Evolutionary conservation across 1,140 invertebrate genomes (phyloP).

Genomic region (Armadillidium nasatum): DNA sequence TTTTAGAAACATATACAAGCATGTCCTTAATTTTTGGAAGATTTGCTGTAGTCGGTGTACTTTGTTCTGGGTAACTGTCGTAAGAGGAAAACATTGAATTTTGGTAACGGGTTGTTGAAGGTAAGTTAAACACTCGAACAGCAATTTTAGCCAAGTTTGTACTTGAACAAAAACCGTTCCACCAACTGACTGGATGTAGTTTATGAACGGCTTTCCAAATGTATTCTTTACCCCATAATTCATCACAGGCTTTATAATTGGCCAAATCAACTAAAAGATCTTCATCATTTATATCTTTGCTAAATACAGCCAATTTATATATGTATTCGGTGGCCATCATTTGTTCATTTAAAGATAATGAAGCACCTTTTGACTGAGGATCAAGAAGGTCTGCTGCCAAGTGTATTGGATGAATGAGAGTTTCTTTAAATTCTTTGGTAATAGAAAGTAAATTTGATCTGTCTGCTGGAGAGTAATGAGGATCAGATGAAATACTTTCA

Average conservation of each 20-base stretch:
- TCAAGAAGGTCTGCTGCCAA: neutral
- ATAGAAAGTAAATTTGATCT: neutral
- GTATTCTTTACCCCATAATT: neutral
- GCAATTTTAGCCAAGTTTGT: neutral
- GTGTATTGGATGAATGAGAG: neutral
- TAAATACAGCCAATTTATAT: constrained; percentile 2
- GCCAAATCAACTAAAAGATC: constrained; percentile 2
- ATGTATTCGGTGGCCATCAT: neutral
- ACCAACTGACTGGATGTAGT: constrained; percentile 2
- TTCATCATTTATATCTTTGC: constrained; percentile 2
- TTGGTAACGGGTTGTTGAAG: neutral
- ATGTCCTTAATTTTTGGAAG: neutral
- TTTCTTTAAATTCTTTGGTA: neutral
- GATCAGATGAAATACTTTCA: neutral
- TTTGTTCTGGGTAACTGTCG: neutral
- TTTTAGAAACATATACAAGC: neutral
- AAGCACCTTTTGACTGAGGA: neutral
- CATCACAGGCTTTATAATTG: constrained; percentile 1
- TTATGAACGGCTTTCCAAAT: constrained; percentile 3
- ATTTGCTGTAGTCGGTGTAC: neutral
- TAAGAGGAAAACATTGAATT: neutral
- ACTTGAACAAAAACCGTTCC: neutral
- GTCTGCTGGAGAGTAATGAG: neutral
- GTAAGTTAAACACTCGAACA: neutral
- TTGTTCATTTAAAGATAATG: neutral